phyloP scores from a whole-genome alignment of 2,797 vertebrate genomes.

The Chelmon rostratus region DNA sequence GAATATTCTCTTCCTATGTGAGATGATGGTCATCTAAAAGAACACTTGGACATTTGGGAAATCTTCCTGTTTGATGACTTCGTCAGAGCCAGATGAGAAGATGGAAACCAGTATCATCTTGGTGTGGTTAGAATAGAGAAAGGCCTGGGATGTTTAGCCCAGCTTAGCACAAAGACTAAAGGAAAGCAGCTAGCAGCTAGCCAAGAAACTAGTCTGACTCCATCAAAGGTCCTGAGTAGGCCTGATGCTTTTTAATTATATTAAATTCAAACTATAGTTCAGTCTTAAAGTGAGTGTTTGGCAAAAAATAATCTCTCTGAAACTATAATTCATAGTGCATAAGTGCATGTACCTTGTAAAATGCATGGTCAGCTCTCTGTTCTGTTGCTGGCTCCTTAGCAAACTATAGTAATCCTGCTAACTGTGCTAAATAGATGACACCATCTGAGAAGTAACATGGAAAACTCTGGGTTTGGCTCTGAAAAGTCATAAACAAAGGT shows the following conservation, averaged over 20 bases:
- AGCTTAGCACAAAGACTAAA: slow-evolving; percentile 18
- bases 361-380: background rate
- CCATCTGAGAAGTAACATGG: background rate
- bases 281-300: background rate
- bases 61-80: slow-evolving; percentile 7
- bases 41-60: slow-evolving; percentile 43
- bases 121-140: background rate
- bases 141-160: background rate
- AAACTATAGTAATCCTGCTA: background rate
- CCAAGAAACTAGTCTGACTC: background rate
- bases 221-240: background rate
- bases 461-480: background rate
- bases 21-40: slow-evolving; percentile 49
- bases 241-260: background rate
- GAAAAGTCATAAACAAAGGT: background rate
- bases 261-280: background rate
- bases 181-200: background rate
- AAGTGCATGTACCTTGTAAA: background rate
- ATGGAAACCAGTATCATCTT: slow-evolving; percentile 20
- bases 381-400: background rate
- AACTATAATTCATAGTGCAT: background rate
- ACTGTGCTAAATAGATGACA: background rate
- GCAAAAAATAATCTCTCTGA: background rate
- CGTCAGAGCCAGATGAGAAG: slow-evolving; percentile 3
- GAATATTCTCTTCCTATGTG: slow-evolving; percentile 31